Conservation (phyloP, 2,113 vertebrate species). For the Rhagologus leucostigma region DNA sequence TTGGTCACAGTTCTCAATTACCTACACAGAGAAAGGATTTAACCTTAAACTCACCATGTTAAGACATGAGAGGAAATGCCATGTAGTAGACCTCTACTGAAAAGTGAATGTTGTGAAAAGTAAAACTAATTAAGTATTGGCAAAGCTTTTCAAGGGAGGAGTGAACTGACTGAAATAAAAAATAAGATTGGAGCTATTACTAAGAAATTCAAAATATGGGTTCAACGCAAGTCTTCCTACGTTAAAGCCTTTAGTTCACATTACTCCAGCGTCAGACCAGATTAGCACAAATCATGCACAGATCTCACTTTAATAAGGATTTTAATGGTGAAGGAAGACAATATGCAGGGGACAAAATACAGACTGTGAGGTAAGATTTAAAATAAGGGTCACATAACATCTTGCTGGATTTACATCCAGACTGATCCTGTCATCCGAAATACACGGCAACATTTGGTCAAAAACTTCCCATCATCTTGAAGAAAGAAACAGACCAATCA, state of each 20-base stretch:
- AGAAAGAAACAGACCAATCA: not conserved
- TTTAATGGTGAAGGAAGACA: not conserved
- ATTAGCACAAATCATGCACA: not conserved
- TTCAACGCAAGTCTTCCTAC: not conserved
- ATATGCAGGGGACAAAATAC: not conserved
- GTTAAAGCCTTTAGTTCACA: not conserved
- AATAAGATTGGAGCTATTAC: not conserved
- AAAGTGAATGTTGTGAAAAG: not conserved
- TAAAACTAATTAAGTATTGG: not conserved
- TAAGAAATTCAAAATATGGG: not conserved
- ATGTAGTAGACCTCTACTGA: not conserved
- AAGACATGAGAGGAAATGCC: not conserved
- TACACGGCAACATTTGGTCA: not conserved
- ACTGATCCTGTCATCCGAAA: not conserved
- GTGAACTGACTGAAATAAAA: not conserved
- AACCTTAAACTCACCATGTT: not conserved
- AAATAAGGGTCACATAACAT: not conserved
- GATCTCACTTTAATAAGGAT: not conserved
- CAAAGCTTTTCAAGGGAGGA: not conserved
- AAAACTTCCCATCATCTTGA: not conserved
- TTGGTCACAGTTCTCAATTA: not conserved
- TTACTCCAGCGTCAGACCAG: accelerated
- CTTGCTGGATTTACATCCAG: not conserved
- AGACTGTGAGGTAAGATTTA: not conserved
- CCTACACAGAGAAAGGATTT: not conserved